Percentiles rank a stretch among this genome's conserved stretches.
These are phyloP conservation scores for Neogale vison DNA, from an alignment of 2,113 vertebrate species.

Conservation along the genomic window DNA sequence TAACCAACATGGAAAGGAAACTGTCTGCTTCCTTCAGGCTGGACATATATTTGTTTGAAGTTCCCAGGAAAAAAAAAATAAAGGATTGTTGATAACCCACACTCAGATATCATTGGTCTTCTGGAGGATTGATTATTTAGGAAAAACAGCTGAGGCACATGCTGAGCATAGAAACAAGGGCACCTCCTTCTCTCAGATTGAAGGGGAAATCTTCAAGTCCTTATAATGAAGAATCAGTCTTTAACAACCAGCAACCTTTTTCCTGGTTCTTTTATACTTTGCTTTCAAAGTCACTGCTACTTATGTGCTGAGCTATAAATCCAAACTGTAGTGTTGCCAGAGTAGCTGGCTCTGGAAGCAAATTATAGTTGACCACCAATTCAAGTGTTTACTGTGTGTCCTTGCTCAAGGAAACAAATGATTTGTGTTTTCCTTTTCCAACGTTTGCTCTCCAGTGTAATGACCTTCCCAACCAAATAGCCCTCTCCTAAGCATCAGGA, in stretches of 20 bases:
- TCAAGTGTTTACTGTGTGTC: constrained; percentile 48
- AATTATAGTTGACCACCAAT: constrained; percentile 67
- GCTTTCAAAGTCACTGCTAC: constrained; percentile 59
- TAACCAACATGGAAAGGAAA: neutral
- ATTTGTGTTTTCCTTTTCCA: constrained; percentile 66
- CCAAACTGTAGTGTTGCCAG: constrained; percentile 30
- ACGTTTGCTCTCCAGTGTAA: neutral
- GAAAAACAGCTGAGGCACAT: neutral
- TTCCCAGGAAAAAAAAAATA: constrained; percentile 42
- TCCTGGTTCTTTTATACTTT: constrained; percentile 39
- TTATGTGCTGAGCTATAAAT: constrained; percentile 50
- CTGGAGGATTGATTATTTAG: neutral
- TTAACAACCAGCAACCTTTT: constrained; percentile 44
- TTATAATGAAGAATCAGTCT: neutral
- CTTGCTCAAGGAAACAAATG: constrained; percentile 68
- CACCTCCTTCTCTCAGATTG: neutral
- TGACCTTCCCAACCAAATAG: constrained; percentile 40
- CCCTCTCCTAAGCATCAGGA: constrained; percentile 43
- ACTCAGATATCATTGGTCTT: constrained; percentile 43
- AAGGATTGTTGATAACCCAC: constrained; percentile 44
- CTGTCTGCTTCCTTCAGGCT: neutral
- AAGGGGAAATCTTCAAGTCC: neutral
- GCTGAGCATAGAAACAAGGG: neutral
- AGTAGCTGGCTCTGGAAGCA: constrained; percentile 54
- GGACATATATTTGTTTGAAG: constrained; percentile 9